A percentile compares a stretch with the other conserved stretches of the same genome.
Conservation (phyloP, 2,797 vertebrate genomes). For the Characodon lateralis region DNA sequence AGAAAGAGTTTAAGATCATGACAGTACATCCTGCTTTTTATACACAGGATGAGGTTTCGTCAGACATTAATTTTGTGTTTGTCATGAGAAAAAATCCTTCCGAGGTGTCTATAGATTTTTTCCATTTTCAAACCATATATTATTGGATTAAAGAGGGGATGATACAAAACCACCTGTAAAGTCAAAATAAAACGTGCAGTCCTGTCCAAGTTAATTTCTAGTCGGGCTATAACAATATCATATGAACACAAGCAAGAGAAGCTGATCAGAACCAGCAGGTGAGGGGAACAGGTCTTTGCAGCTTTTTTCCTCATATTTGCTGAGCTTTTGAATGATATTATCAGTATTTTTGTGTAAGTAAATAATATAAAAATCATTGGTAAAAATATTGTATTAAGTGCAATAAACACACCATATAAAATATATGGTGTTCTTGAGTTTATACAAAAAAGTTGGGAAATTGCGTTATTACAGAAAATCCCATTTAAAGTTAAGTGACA, state of each 20-base stretch:
- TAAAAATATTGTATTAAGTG: background rate
- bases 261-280: slow-evolving; percentile 34
- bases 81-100: background rate
- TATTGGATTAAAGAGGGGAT: slow-evolving; percentile 46
- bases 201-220: slow-evolving; percentile 25
- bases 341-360: slow-evolving; percentile 37
- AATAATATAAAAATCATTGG: slow-evolving; percentile 29
- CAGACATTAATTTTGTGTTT: background rate
- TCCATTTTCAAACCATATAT: slow-evolving; percentile 51
- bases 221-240: slow-evolving; percentile 16
- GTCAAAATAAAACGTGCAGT: slow-evolving; percentile 35
- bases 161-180: slow-evolving; percentile 34
- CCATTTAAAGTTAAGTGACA: slow-evolving; percentile 4
- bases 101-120: slow-evolving; percentile 33
- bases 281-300: slow-evolving; percentile 41
- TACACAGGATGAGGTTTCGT: background rate
- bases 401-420: background rate
- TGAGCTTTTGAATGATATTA: background rate
- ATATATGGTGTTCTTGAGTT: background rate
- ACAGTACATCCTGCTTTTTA: background rate
- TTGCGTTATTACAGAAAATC: slow-evolving; percentile 24
- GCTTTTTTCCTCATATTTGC: slow-evolving; percentile 29
- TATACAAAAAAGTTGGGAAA: slow-evolving; percentile 3
- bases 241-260: slow-evolving; percentile 22
- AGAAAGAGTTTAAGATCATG: no score